Evolutionary conservation across 2,113 vertebrate species (phyloP), one percentile per base, ranked within the genome.

Genomic region (Raja brachyura): DNA sequence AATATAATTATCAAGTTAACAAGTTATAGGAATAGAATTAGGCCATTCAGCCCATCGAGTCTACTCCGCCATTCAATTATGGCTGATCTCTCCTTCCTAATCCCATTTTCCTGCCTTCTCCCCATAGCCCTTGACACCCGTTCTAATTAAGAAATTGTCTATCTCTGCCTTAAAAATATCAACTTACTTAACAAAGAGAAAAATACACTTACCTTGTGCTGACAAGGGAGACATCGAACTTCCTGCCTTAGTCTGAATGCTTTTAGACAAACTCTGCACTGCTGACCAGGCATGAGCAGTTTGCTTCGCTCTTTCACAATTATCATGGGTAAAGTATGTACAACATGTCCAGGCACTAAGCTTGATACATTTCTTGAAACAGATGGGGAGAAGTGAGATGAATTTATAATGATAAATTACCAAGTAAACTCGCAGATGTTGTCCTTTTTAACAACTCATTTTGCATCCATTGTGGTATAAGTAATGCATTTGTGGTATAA

Each of bases 261-360:
- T 93, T 95, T 96, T 94, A 97, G 93, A 94, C 97, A 97, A 79
- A 96, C 94, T 66, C 96, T 96, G 92, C 96, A 96, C 93, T 97
- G 97, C 93, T 94, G 94, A 1, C 96, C 97, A 0, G 94, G 95
- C 61, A 94, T 94, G 93, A 97, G 94, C 61, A 97, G 95, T 70
- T 90, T 94, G 94, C 96, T 96, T 3, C 94, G 93, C 59, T 94
- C 94, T 9, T 95, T 95, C 85, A 97, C 94, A 56, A 93, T 90
- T 66, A 94, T 39, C 2, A 93, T n/a, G 11, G 95, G 95, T 76
- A 97, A 78, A 61, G 93, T 93, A 78, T 93, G 94, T 28, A 97
- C 93, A 18, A 94, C 75, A 0, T 93, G 48, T 28, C 95, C 94
- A 31, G 97, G 96, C n/a, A 95, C 79, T 31, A 16, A 73, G 66